A percentile compares a stretch with the other conserved stretches of the same genome.
Evolutionary conservation across 2,888 invertebrate genomes (phyloP).

Genomic region (Lasioglossum oenotherae): DNA sequence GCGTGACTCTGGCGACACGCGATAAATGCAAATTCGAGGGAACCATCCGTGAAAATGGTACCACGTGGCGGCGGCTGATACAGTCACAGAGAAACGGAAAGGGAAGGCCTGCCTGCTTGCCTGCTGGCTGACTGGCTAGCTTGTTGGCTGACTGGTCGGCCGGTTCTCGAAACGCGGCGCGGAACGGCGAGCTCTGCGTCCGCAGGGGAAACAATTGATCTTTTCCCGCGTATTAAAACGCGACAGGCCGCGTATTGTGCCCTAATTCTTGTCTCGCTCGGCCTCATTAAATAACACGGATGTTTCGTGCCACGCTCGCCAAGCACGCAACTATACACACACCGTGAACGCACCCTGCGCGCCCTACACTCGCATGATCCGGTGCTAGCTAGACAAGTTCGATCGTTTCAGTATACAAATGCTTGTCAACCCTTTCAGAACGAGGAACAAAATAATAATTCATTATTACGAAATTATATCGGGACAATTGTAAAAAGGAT

Average conservation of each 20-base stretch:
- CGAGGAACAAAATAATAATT: not conserved
- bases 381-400: constrained; percentile 26
- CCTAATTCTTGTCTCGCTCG: constrained; percentile 48
- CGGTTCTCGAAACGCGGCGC: constrained; percentile 11
- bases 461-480: no score
- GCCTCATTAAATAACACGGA: constrained; percentile 47
- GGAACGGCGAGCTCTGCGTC: not conserved
- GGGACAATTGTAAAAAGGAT: no score
- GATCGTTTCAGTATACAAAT: not conserved
- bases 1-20: constrained; percentile 73
- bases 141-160: constrained; percentile 3
- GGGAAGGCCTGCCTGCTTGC: constrained; percentile 19
- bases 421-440: not conserved
- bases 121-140: constrained; percentile 10
- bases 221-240: constrained; percentile 54
- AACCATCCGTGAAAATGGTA: constrained; percentile 74
- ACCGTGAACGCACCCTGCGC: not conserved
- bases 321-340: constrained; percentile 29
- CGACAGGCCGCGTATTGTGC: constrained; percentile 37
- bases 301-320: constrained; percentile 41
- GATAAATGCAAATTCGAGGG: constrained; percentile 76
- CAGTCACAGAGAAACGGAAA: constrained; percentile 32
- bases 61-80: constrained; percentile 70
- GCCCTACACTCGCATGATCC: constrained; percentile 28
- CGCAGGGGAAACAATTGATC: constrained; percentile 53